Percentiles rank a stretch among this genome's conserved stretches.
Conservation (phyloP, 2,888 invertebrate species). For the Neoscelio sp. region DNA sequence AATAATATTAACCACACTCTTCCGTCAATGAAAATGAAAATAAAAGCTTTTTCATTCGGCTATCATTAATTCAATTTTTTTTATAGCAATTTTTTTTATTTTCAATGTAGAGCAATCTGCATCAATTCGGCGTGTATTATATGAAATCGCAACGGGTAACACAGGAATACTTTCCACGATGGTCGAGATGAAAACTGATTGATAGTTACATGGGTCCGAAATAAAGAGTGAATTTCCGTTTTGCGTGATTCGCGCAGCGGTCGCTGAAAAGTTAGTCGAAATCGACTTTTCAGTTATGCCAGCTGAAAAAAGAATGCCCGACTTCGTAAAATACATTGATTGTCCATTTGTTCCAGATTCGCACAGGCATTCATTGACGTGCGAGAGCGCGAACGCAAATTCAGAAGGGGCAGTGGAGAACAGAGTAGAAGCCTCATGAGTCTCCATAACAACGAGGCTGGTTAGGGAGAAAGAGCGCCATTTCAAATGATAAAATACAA, state of each 20-base stretch:
- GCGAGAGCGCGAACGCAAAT: slow-evolving; percentile 94
- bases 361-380: slow-evolving; percentile 97
- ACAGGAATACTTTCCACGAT: slow-evolving; percentile 38
- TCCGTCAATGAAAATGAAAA: slow-evolving; percentile 22
- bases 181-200: slow-evolving; percentile 60
- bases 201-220: slow-evolving; percentile 55
- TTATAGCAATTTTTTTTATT: slow-evolving; percentile 49
- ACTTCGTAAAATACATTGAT: slow-evolving; percentile 61
- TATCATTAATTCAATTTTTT: no score
- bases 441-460: slow-evolving; percentile 99
- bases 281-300: slow-evolving; percentile 34
- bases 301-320: slow-evolving; percentile 18
- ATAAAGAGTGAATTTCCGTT: slow-evolving; percentile 62
- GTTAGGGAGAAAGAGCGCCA: slow-evolving; percentile 89
- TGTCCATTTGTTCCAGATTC: slow-evolving; percentile 86
- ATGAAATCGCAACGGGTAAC: slow-evolving; percentile 33
- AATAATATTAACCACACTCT: slow-evolving; percentile 40
- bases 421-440: slow-evolving; percentile 97
- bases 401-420: slow-evolving; percentile 92
- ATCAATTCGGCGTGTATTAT: slow-evolving; percentile 40
- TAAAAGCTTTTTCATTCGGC: slow-evolving; percentile 11
- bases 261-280: slow-evolving; percentile 39
- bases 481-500: slow-evolving; percentile 56
- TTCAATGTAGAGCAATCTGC: slow-evolving; percentile 55
- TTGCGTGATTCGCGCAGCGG: slow-evolving; percentile 32